These are phyloP conservation scores for Philonicus albiceps DNA, from an alignment of 2,888 invertebrate species.

Conservation along the genomic window DNA sequence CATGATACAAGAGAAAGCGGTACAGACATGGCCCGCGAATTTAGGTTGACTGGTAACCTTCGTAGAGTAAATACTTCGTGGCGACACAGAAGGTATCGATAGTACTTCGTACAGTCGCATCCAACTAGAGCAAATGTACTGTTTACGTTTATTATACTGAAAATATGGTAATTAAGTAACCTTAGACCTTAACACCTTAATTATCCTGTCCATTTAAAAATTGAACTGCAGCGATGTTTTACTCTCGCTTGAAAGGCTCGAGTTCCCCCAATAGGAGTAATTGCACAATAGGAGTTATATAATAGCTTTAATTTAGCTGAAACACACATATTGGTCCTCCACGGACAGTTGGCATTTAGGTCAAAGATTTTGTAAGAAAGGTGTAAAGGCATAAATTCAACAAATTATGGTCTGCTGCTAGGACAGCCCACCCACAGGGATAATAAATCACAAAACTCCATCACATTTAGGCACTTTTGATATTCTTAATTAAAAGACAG, in stretches of 20 bases:
- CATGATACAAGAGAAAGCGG: not conserved
- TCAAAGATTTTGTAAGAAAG: not conserved
- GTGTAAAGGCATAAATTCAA: not conserved
- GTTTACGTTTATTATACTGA: not conserved
- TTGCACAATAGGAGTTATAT: not conserved
- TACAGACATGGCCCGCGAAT: not conserved
- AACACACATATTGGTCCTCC: not conserved
- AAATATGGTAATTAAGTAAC: not conserved
- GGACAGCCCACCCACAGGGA: not conserved
- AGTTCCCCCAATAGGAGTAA: not conserved
- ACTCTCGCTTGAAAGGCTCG: not conserved
- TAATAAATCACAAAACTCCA: not conserved
- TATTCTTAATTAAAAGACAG: not conserved
- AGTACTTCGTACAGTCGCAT: not conserved
- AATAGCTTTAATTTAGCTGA: not conserved
- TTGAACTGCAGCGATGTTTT: not conserved
- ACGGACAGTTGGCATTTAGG: not conserved
- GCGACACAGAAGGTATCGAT: not conserved
- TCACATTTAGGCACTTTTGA: not conserved
- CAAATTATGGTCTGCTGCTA: not conserved
- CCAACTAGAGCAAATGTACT: not conserved
- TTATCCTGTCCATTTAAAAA: not conserved
- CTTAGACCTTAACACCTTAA: not conserved
- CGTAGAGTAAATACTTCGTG: not conserved
- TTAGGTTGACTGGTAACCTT: not conserved